Evolutionary conservation across 1,140 invertebrate genomes (phyloP), one percentile per base, ranked within the genome.

Genomic region (Ptiloglossa arizonensis): DNA sequence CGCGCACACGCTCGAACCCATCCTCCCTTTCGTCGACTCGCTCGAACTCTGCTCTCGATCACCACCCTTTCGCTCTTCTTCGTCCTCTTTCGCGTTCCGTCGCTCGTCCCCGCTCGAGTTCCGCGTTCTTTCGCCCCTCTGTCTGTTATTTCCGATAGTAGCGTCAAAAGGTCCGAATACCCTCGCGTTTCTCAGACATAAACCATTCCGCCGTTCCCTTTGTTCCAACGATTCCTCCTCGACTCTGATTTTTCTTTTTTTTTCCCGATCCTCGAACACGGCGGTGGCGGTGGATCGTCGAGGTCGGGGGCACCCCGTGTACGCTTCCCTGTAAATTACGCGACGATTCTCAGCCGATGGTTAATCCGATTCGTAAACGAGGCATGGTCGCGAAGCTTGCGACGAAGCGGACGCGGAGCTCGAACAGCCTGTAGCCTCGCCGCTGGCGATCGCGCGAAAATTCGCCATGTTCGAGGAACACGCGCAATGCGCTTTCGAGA

Each of bases 41-140:
- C 74, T 77, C 74, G 66, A 77, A 60, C 46, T 46, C 67, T 38
- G 56, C 74, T 70, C 46, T 70, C 66, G 67, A 77, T 71, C 68
- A 71, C 35, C 57, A 57, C 35, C 38, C 44, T 74, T 64, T 41
- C 71, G 5, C 60, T 64, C 38, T 54, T 27, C 38, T 60, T 62
- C 44, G 44, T n/a, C 11, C 57, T 19, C 27, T 24, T 59, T 29
- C 35, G 19, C 41, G 50, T 56, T 56, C 32, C 44, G 22, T 41
- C 52, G 13, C 35, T 62, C 59, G 15, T 24, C 59, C 59, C 35
- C 35, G 1, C n/a, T 19, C 68, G 13, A 19, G 22, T 22, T 29
- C 5, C 19, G 35, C 59, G 15, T 17, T 64, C 71, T 44, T 29
- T 29, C 44, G 19, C 48, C 48, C 56, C 24, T 62, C 27, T 38